Conservation (phyloP, 37 sponge, comb jelly and placozoan species). For the Agelas oroides region DNA sequence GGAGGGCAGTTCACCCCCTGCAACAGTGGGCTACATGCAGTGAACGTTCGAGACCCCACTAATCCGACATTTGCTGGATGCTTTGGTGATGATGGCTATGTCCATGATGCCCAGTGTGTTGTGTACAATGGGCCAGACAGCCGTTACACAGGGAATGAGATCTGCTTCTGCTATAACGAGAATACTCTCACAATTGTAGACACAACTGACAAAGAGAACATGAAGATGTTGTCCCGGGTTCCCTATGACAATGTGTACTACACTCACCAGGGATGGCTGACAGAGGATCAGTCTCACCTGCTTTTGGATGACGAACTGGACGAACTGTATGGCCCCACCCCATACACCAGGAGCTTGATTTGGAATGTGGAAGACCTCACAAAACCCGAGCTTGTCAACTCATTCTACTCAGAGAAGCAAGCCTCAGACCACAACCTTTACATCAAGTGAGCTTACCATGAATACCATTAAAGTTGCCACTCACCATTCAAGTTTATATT, state of each 20-base stretch:
- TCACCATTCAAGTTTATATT: too few species aligned
- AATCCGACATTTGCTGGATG: constrained; percentile 63
- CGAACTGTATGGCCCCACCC: constrained; percentile 53
- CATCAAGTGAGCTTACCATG: constrained; percentile 49
- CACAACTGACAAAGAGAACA: constrained; percentile 52
- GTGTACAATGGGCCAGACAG: constrained; percentile 69
- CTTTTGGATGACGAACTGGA: constrained; percentile 79
- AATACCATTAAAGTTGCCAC: too few species aligned
- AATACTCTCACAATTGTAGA: constrained; percentile 81
- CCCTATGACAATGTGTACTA: constrained; percentile 47
- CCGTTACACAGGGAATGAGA: constrained; percentile 46
- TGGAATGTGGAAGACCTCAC: constrained; percentile 72
- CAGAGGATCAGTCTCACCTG: constrained; percentile 67
- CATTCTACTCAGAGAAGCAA: constrained; percentile 49
- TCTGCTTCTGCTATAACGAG: constrained; percentile 85
- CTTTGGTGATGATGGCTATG: constrained; percentile 73
- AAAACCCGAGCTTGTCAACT: constrained; percentile 18
- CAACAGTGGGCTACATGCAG: constrained; percentile 71
- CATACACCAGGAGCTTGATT: constrained; percentile 59
- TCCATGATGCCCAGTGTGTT: constrained; percentile 85
- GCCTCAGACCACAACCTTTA: constrained; percentile 80
- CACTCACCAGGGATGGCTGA: constrained; percentile 85
- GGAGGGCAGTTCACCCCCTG: constrained; percentile 12
- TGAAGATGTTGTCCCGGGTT: constrained; percentile 45
- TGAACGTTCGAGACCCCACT: constrained; percentile 58